A percentile compares a stretch with the other conserved stretches of the same genome.
phyloP scores from a whole-genome alignment of 1,140 invertebrate species.

The Ceratina australensis region DNA sequence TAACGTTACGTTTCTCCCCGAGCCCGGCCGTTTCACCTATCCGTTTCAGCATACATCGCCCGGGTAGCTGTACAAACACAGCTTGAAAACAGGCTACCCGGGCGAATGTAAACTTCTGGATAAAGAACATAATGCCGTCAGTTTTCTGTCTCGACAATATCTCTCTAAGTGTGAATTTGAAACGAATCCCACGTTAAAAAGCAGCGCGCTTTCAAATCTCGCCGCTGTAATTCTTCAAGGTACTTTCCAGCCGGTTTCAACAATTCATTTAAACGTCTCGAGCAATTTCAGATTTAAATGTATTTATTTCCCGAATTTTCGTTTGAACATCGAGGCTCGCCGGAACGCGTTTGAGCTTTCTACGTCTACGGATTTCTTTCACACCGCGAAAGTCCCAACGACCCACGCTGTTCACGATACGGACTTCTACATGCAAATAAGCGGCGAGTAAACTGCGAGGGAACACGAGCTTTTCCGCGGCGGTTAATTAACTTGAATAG shows the following conservation, averaged over 20 bases:
- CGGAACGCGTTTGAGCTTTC: neutral
- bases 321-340: too few species aligned
- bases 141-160: conserved; percentile 8
- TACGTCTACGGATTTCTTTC: conserved; percentile 10
- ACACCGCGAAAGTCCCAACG: neutral
- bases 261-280: too few species aligned
- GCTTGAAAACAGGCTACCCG: conserved; percentile 25
- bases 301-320: too few species aligned
- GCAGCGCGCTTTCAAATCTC: neutral
- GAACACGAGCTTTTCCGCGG: conserved; percentile 11
- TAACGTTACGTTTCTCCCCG: conserved; percentile 41
- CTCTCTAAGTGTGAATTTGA: conserved; percentile 30
- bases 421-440: conserved; percentile 13
- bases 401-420: neutral
- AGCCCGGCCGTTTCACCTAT: conserved; percentile 40
- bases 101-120: conserved; percentile 29
- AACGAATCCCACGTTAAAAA: conserved; percentile 14
- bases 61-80: conserved; percentile 21
- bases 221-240: neutral
- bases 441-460: conserved; percentile 1
- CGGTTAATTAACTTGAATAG: conserved; percentile 54
- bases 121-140: conserved; percentile 11
- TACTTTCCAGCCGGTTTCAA: too few species aligned
- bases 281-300: too few species aligned
- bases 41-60: conserved; percentile 25